A percentile compares a stretch with the other conserved stretches of the same genome.
These are phyloP conservation scores for Drosophila auraria DNA, from an alignment of 1,140 invertebrate genomes.

Conservation along the genomic window DNA sequence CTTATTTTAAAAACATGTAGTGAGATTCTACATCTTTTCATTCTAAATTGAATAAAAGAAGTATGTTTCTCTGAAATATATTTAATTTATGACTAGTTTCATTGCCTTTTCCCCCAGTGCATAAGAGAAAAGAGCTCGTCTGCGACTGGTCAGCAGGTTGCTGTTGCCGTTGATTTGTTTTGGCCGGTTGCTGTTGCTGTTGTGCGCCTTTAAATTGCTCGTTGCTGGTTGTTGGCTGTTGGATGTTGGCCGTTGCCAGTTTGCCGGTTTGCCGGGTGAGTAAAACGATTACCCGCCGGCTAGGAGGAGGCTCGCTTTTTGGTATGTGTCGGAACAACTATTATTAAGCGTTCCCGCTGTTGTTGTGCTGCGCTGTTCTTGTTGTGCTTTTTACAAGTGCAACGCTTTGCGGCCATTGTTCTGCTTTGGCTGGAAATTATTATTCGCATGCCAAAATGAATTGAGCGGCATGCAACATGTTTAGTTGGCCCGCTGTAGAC, in stretches of 20 bases:
- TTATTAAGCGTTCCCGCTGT: constrained; percentile 69
- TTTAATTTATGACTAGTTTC: neutral
- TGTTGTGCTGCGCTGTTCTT: constrained; percentile 31
- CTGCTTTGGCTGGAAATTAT: constrained; percentile 79
- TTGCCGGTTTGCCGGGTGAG: constrained; percentile 74
- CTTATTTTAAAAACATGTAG: no score
- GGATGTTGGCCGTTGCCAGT: constrained; percentile 37
- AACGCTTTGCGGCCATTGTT: constrained; percentile 76
- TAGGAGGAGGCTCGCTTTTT: constrained; percentile 67
- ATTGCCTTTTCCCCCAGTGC: constrained; percentile 14
- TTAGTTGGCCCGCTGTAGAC: constrained; percentile 54
- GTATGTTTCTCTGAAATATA: neutral
- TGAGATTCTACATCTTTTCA: no score
- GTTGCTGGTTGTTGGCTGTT: constrained; percentile 4
- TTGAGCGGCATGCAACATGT: constrained; percentile 80
- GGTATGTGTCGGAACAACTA: constrained; percentile 83
- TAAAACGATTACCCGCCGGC: constrained; percentile 83
- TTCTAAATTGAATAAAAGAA: no score
- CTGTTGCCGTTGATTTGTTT: constrained; percentile 65
- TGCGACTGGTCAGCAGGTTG: constrained; percentile 75
- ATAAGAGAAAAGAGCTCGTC: constrained; percentile 24
- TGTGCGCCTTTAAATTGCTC: constrained; percentile 71
- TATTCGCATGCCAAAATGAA: constrained; percentile 83
- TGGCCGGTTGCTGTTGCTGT: constrained; percentile 46
- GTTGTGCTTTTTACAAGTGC: constrained; percentile 52